These are phyloP conservation scores for Apodemia duryi DNA, from an alignment of 2,888 invertebrate genomes.

Conservation along the genomic window DNA sequence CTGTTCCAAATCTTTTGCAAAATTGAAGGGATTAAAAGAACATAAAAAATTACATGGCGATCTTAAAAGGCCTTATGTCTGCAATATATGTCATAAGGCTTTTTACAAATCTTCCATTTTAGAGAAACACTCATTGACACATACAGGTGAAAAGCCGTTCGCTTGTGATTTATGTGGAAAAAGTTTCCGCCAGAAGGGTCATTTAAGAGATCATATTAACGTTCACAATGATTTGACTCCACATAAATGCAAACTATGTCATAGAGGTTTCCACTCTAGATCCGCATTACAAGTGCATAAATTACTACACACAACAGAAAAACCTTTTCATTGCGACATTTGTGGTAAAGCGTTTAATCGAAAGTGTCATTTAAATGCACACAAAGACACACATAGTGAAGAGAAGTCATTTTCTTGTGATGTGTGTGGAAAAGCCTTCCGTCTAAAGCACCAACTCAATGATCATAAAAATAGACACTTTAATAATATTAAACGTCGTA, in stretches of 20 bases:
- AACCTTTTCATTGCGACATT: not conserved
- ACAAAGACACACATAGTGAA: not conserved
- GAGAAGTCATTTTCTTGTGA: slow-evolving; percentile 3
- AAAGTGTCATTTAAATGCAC: not conserved
- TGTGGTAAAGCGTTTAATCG: not conserved
- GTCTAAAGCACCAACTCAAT: not conserved
- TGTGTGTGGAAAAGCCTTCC: not conserved
- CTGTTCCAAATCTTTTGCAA: not conserved
- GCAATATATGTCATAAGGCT: not conserved
- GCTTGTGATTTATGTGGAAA: not conserved
- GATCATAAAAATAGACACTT: not conserved
- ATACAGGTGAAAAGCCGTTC: not conserved
- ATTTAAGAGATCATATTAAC: not conserved
- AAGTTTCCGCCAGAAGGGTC: not conserved
- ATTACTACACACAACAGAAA: not conserved
- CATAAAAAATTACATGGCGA: not conserved
- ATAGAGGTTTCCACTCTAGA: not conserved
- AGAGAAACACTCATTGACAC: not conserved
- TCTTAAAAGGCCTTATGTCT: not conserved
- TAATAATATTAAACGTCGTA: not conserved
- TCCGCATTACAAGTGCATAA: not conserved
- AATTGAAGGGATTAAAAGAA: not conserved
- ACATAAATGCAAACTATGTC: not conserved
- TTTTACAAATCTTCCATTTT: not conserved
- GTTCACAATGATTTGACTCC: slow-evolving; percentile 2